A percentile compares a stretch with the other conserved stretches of the same genome.
These are phyloP conservation scores for Periophthalmodon schlosseri DNA, from an alignment of 2,113 vertebrate genomes.

Conservation along the genomic window DNA sequence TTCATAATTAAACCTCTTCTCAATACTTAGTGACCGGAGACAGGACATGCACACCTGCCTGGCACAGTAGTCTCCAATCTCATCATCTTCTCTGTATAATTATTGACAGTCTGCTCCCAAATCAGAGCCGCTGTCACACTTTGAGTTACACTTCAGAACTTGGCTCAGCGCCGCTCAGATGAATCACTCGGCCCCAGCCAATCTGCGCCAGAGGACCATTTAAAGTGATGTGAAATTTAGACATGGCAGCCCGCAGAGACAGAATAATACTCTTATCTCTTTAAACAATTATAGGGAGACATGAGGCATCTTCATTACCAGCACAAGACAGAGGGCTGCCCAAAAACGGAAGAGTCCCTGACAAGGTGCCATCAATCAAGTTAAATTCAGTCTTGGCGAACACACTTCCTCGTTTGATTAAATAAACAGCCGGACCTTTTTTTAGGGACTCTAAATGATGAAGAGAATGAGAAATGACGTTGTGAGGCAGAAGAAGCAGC, in stretches of 20 bases:
- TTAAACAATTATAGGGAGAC: neutral
- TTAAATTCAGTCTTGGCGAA: neutral
- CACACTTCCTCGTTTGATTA: slow-evolving; percentile 6
- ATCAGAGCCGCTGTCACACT: slow-evolving; percentile 16
- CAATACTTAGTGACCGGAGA: neutral
- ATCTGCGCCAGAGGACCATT: slow-evolving; percentile 5
- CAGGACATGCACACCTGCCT: slow-evolving; percentile 16
- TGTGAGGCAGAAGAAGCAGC: slow-evolving; percentile 13
- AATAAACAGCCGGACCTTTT: slow-evolving; percentile 7
- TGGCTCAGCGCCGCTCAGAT: slow-evolving; percentile 13
- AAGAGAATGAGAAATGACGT: neutral
- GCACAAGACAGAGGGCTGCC: neutral
- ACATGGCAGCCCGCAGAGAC: neutral
- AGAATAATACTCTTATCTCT: neutral
- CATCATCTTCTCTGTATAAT: slow-evolving; percentile 25
- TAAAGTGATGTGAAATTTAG: slow-evolving; percentile 7
- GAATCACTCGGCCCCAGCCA: slow-evolving; percentile 5
- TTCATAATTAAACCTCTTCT: neutral
- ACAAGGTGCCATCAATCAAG: slow-evolving; percentile 8
- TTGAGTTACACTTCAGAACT: slow-evolving; percentile 15
- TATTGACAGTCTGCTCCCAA: slow-evolving; percentile 23
- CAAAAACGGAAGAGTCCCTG: neutral
- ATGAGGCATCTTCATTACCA: slow-evolving; percentile 1
- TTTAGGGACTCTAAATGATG: slow-evolving; percentile 14
- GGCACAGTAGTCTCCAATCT: slow-evolving; percentile 24